A percentile compares a stretch with the other conserved stretches of the same genome.
Conservation (phyloP, 2,888 invertebrate genomes). For the Lymantria monacha region DNA sequence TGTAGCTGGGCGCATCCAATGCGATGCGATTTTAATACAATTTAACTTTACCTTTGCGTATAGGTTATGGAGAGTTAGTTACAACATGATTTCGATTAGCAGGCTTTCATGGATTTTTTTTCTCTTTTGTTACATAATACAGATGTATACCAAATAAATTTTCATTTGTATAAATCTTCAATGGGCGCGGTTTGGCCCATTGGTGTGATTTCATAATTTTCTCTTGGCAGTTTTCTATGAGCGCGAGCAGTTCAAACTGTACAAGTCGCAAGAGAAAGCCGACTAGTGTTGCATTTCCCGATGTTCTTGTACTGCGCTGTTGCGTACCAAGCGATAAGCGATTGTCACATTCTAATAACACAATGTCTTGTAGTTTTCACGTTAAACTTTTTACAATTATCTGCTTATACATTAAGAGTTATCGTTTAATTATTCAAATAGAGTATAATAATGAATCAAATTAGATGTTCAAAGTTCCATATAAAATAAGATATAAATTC, state of each 20-base stretch:
- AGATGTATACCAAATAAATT: conserved; percentile 29
- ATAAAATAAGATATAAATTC: too few relatives aligned
- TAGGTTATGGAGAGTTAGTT: conserved; percentile 51
- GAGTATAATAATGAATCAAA: too few relatives aligned
- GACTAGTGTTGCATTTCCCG: conserved; percentile 67
- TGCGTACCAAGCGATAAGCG: conserved; percentile 42
- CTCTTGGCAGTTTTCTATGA: conserved; percentile 65
- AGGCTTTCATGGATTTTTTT: conserved; percentile 39
- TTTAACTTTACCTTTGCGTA: conserved; percentile 55
- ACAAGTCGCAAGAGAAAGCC: conserved; percentile 65
- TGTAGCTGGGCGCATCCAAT: conserved; percentile 34
- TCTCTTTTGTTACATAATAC: conserved; percentile 22
- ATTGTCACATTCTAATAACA: neutral
- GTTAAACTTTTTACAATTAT: too few relatives aligned
- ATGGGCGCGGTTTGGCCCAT: conserved; percentile 25
- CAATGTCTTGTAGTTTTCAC: too few relatives aligned
- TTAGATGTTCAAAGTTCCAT: too few relatives aligned
- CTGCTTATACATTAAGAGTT: too few relatives aligned
- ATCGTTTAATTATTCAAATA: too few relatives aligned
- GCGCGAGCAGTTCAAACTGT: conserved; percentile 60
- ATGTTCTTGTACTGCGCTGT: conserved; percentile 52
- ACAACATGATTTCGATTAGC: conserved; percentile 49
- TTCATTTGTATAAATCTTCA: conserved; percentile 32
- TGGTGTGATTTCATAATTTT: conserved; percentile 67
- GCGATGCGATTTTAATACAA: conserved; percentile 55